phyloP scores from a whole-genome alignment of 2,797 vertebrate genomes.

The Meda fulgida region DNA sequence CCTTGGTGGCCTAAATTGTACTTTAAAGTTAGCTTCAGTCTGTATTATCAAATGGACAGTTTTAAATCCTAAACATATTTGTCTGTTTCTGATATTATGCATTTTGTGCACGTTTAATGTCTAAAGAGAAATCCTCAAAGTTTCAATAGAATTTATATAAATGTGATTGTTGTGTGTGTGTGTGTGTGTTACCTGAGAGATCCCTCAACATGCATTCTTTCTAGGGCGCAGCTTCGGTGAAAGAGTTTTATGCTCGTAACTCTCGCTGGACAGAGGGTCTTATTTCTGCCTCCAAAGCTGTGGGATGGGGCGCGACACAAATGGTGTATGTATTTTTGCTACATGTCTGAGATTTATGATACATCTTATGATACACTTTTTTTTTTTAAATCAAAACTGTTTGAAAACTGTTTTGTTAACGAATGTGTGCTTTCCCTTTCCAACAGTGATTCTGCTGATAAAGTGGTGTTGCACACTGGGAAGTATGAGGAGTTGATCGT shows the following conservation, averaged over 20 bases:
- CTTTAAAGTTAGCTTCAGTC: background rate
- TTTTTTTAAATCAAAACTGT: too few species aligned
- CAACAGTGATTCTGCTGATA: slow-evolving; percentile 92
- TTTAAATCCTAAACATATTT: too few species aligned
- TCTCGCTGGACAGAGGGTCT: slow-evolving; percentile 98
- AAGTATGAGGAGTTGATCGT: slow-evolving; percentile 97
- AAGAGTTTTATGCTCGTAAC: slow-evolving; percentile 97
- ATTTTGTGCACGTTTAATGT: background rate
- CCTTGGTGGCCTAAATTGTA: background rate
- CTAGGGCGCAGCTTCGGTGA: slow-evolving; percentile 91
- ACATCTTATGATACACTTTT: background rate
- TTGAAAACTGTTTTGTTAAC: background rate
- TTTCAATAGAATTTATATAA: background rate
- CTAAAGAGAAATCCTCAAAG: background rate
- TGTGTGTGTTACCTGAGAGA: background rate
- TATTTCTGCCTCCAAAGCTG: slow-evolving; percentile 97
- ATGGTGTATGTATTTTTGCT: slow-evolving; percentile 87
- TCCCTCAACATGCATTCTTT: background rate
- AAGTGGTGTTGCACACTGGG: slow-evolving; percentile 91
- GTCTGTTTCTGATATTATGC: background rate
- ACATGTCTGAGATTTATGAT: background rate
- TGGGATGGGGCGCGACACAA: slow-evolving; percentile 97
- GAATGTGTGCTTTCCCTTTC: slow-evolving; percentile 19
- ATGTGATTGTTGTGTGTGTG: background rate
- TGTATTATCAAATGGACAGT: background rate